Percentiles rank a stretch among this genome's conserved stretches.
phyloP scores from a whole-genome alignment of 2,888 invertebrate species.

The Amorpha juglandis region DNA sequence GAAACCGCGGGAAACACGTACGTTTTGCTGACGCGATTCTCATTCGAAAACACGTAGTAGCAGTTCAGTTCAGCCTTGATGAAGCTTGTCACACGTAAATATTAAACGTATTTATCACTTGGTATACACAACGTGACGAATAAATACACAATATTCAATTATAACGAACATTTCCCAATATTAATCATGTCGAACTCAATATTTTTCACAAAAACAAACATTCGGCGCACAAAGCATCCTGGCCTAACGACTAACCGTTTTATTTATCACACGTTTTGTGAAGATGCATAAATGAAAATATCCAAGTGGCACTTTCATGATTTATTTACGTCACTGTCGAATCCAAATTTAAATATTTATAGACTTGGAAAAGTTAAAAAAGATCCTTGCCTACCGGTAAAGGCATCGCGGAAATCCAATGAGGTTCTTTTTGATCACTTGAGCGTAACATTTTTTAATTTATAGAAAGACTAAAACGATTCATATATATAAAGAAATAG shows the following conservation, averaged over 20 bases:
- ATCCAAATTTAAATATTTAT: conserved; percentile 45
- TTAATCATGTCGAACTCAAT: background rate
- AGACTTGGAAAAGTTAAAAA: conserved; percentile 44
- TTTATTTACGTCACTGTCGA: conserved; percentile 48
- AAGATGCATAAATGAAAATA: conserved; percentile 54
- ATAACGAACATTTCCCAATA: conserved; percentile 28
- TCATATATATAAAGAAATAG: conserved; percentile 31
- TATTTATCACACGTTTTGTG: conserved; percentile 26
- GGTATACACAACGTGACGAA: conserved; percentile 38
- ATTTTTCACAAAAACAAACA: conserved; percentile 35
- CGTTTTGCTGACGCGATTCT: background rate
- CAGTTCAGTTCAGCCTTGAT: conserved; percentile 31
- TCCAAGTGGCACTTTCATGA: conserved; percentile 40
- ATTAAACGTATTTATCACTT: conserved; percentile 41
- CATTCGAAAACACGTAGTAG: conserved; percentile 19
- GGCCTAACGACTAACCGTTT: background rate
- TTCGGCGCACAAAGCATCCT: conserved; percentile 36
- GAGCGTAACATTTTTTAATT: conserved; percentile 24
- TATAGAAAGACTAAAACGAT: background rate
- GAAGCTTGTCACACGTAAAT: conserved; percentile 33
- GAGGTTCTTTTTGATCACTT: conserved; percentile 40
- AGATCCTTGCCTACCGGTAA: conserved; percentile 61
- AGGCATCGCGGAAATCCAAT: conserved; percentile 49
- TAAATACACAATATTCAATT: conserved; percentile 35
- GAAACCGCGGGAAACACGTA: conserved; percentile 14